phyloP scores from a whole-genome alignment of 1,140 invertebrate genomes.

The Pseudomyrmex flavicornis region DNA sequence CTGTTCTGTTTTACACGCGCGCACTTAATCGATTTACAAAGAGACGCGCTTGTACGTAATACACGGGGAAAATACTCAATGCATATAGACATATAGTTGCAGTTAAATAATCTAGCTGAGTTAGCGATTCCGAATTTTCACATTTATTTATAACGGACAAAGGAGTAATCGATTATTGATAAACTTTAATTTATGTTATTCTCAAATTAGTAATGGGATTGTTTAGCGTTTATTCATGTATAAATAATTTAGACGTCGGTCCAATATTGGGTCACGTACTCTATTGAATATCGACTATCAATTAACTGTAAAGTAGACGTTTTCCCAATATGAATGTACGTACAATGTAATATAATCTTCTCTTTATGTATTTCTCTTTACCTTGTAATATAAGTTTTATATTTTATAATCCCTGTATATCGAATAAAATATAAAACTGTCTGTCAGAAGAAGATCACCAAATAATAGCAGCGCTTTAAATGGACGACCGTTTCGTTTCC shows the following conservation, averaged over 20 bases:
- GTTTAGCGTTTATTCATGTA: slow-evolving; percentile 18
- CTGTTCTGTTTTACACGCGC: background rate
- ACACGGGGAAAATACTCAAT: too few relatives aligned
- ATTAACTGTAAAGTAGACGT: slow-evolving; percentile 30
- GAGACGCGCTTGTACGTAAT: too few relatives aligned
- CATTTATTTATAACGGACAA: background rate
- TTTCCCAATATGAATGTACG: slow-evolving; percentile 9
- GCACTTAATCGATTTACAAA: background rate
- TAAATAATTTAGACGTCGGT: slow-evolving; percentile 5
- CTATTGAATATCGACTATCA: slow-evolving; percentile 19
- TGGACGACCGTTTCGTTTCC: slow-evolving; percentile 19
- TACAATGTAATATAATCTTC: too few relatives aligned
- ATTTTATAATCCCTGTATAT: too few relatives aligned
- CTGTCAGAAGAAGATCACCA: background rate
- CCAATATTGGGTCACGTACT: slow-evolving; percentile 2
- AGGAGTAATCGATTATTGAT: slow-evolving; percentile 5
- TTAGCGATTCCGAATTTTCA: background rate
- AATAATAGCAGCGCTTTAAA: background rate
- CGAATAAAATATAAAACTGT: background rate
- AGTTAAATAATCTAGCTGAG: too few relatives aligned
- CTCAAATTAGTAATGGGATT: slow-evolving; percentile 31
- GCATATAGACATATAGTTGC: too few relatives aligned
- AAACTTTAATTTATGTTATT: slow-evolving; percentile 22
- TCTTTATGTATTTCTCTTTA: too few relatives aligned
- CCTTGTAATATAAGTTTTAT: too few relatives aligned